These are phyloP conservation scores for Ligdia adustata DNA, from an alignment of 2,888 invertebrate species.

Conservation along the genomic window DNA sequence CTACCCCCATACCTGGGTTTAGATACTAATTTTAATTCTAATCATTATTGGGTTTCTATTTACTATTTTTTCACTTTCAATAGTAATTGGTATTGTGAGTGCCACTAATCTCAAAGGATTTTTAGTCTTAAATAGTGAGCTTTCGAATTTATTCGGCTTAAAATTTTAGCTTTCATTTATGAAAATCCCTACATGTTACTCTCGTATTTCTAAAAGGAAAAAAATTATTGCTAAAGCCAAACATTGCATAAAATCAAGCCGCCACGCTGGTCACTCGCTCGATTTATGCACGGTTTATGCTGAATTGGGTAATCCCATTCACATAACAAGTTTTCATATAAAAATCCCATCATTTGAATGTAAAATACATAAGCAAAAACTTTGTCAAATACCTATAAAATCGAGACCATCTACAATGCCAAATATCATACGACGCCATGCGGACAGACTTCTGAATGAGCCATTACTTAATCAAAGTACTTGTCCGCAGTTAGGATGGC, in stretches of 20 bases:
- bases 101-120: no score
- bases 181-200: conserved; percentile 1
- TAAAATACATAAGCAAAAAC: conserved; percentile 1
- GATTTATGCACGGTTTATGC: conserved; percentile 49
- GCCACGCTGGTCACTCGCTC: conserved; percentile 39
- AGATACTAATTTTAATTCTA: no score
- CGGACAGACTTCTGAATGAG: not conserved
- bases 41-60: no score
- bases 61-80: no score
- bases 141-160: not conserved
- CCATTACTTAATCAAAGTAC: conserved; percentile 21
- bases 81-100: no score
- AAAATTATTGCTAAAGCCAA: conserved; percentile 14
- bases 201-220: conserved; percentile 7
- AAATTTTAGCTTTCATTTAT: not conserved
- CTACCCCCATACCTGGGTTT: no score
- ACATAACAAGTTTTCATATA: conserved; percentile 38
- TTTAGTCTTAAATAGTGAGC: no score
- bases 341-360: conserved; percentile 24
- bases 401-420: not conserved
- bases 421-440: not conserved
- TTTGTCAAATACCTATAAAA: not conserved
- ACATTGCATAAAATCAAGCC: conserved; percentile 29
- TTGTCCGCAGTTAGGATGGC: conserved; percentile 19
- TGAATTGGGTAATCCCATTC: conserved; percentile 48